These are phyloP conservation scores for Ephydatia muelleri DNA, from an alignment of 37 sponge, comb jelly and placozoan species.

Conservation along the genomic window DNA sequence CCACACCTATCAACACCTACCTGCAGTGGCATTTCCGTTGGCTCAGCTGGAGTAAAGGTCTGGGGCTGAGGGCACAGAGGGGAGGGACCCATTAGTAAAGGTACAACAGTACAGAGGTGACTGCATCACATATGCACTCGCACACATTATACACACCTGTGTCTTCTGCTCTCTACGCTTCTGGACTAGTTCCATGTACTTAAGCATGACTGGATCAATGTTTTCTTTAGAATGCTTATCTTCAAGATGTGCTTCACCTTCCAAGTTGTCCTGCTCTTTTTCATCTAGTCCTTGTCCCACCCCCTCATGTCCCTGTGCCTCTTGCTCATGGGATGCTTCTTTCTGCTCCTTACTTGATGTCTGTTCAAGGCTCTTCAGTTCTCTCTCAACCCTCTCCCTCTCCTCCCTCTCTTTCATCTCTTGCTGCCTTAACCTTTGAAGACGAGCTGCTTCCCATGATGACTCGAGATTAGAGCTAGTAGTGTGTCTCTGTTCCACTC, in stretches of 20 bases:
- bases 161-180: slow-evolving; percentile 38
- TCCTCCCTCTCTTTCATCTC: background rate
- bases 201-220: slow-evolving; percentile 63
- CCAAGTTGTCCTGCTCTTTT: too few relatives aligned
- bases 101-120: background rate
- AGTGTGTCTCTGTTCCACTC: background rate
- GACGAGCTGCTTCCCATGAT: background rate
- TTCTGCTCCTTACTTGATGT: background rate
- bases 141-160: slow-evolving; percentile 18
- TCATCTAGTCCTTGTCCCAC: background rate
- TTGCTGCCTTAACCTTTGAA: background rate
- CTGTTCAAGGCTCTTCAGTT: background rate
- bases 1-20: background rate
- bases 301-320: background rate
- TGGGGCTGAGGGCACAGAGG: background rate
- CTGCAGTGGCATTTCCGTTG: background rate
- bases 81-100: background rate
- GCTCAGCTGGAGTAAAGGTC: background rate
- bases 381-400: slow-evolving; percentile 17
- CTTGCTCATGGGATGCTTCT: background rate
- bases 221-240: slow-evolving; percentile 5
- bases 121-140: background rate
- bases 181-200: slow-evolving; percentile 76
- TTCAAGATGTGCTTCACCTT: background rate
- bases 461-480: background rate